A percentile compares a stretch with the other conserved stretches of the same genome.
phyloP scores from a whole-genome alignment of 2,113 vertebrate species.

The Toxotes chatareus region DNA sequence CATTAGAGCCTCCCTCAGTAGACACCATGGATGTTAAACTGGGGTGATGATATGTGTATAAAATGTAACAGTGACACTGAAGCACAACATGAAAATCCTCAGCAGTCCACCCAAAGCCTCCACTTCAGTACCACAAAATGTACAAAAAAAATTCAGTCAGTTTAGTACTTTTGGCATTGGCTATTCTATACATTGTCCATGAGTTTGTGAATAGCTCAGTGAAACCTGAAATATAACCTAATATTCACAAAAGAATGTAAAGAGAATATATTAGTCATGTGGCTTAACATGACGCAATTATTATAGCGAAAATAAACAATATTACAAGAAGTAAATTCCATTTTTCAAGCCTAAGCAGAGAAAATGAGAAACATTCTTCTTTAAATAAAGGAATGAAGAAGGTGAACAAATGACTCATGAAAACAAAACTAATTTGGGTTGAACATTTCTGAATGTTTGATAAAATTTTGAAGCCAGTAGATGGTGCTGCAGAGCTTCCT shows the following conservation, averaged over 20 bases:
- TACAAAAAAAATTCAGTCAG: background rate
- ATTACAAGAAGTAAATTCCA: background rate
- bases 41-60: background rate
- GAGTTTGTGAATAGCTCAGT: constrained; percentile 5
- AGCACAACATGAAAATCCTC: background rate
- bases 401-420: background rate
- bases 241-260: background rate
- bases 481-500: constrained; percentile 55
- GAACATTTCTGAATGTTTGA: background rate
- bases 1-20: background rate
- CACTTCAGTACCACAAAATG: background rate
- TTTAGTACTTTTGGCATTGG: background rate
- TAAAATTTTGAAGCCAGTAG: constrained; percentile 51
- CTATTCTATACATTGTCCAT: background rate
- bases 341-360: constrained; percentile 10
- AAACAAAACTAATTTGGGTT: constrained; percentile 25
- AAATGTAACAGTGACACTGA: background rate
- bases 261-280: background rate
- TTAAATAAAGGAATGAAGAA: constrained; percentile 4
- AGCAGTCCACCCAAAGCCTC: background rate
- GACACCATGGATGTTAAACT: background rate
- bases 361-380: background rate
- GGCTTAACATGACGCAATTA: background rate
- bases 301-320: constrained; percentile 20
- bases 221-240: background rate